Base-by-base conservation (phyloP, 2,113 vertebrate species). In the Pachyramphus minor region DNA sequence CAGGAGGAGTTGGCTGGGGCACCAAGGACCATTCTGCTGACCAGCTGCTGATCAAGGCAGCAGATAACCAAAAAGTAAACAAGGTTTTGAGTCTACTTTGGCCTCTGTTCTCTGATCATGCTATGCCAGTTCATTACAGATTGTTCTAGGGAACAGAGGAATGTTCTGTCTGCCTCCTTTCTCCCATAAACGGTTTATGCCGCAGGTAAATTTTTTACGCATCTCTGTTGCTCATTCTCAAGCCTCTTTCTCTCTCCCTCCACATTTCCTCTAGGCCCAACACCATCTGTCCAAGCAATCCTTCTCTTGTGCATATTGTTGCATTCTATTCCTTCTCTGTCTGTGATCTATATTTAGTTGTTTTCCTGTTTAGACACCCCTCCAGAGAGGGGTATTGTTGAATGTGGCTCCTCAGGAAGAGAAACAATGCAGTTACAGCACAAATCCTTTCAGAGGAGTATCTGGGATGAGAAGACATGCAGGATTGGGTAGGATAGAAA, bases 381-480 rank as follows among this genome's bases (percentile, higher is more conserved):
- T 92, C 68, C 80, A 92, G 89, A 92, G 27, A 84, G 20, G 37
- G 16, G 19, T 89, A 95, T 93, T 97, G 94, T 95, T 95, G 80
- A 90, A 87, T 90, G 21, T n/a, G 80, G 93, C 90, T 84, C 81
- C 80, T 90, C 95, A 95, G 95, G 95, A 97, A 97, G 73, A 92
- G 63, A 84, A 94, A 94, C 90, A 93, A 86, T 84, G 83, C 0
- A 27, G 83, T 86, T 63, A 92, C 24, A 74, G 24, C 83, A 88
- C 31, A 80, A 84, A 92, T 80, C 37, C 50, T 86, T 93, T 85
- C 79, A 92, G 85, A 92, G 49, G 22, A 77, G 23, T 67, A 93
- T 84, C 27, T 50, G 59, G 72, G 42, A 95, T 93, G 76, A 75
- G 79, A 95, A 86, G 42, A 27, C 1, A 0, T n/a, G 45, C 24